Evolutionary conservation across 1,140 invertebrate genomes (phyloP), one percentile per base, ranked within the genome.

Genomic region (Pemphigus obesinymphae): DNA sequence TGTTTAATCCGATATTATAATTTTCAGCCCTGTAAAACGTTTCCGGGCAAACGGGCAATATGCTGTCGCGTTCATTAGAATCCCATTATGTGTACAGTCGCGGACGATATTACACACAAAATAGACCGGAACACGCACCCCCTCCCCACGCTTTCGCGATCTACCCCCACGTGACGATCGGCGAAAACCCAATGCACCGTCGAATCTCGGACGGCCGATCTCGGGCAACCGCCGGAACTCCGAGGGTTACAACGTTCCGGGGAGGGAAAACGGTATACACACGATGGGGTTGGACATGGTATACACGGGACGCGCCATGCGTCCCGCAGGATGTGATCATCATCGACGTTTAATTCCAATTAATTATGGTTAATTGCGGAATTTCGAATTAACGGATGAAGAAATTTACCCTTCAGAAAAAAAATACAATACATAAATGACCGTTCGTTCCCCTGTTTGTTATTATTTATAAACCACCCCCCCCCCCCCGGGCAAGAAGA

Each of bases 1-100:
- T 45, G 75, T 78, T 80, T 80, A 80, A 80, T 80, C 76, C 76
- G 76, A 80, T 80, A 80, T 80, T 80, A 80, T 80, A 80, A 80
- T 80, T 80, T 61, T 58, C 50, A 7, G 50, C 31, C n/a, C 3
- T 37, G 76, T 45, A 80, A 80, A 80, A 80, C 55, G 40, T 80
- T 80, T 80, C 55, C 76, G 76, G 55, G 23, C 55, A 80, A 80
- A 63, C 48, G 76, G 63, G 37, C 76, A 80, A 80, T 80, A 58
- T n/a, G n/a, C 55, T 80, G 76, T 58, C 76, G 55, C 55, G 55
- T 80, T 80, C 55, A 80, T 80, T 80, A 63, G 55, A 80, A 80
- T 80, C 76, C 76, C 55, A 80, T 80, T 80, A 80, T 80, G 37
- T 1, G 4, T 40, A 10, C 43, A 23, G 31, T 40, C 43, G 43